These are phyloP conservation scores for Apostichopus californicus DNA, from an alignment of 35 echinoderm and acorn worm genomes.

Conservation along the genomic window DNA sequence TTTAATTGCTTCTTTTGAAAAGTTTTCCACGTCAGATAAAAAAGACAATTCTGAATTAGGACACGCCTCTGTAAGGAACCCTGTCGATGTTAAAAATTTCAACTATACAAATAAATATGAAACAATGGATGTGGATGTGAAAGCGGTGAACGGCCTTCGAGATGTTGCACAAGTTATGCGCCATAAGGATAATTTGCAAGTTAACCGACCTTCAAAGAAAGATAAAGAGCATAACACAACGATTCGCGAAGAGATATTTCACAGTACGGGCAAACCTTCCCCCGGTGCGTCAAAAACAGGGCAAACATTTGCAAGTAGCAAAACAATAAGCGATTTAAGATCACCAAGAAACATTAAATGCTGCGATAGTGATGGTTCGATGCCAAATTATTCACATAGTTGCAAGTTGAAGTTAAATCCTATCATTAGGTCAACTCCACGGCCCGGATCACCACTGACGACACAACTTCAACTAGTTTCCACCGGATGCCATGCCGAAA, in stretches of 20 bases:
- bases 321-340: no score
- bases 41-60: neutral
- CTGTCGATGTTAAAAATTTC: neutral
- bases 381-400: neutral
- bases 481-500: no score
- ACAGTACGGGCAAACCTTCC: neutral
- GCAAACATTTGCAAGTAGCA: no score
- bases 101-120: neutral
- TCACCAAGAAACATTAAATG: no score
- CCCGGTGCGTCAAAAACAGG: neutral
- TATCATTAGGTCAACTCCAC: neutral
- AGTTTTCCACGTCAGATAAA: neutral
- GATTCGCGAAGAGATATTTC: neutral
- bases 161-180: no score
- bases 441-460: no score
- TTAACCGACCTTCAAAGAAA: no score
- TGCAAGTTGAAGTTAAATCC: neutral
- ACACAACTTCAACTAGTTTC: no score
- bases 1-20: slow-evolving; percentile 1
- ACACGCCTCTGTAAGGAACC: neutral
- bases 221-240: no score
- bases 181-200: no score
- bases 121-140: neutral
- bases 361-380: neutral
- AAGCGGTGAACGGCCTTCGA: no score